Base-by-base conservation (phyloP, 2,797 vertebrate species). In the Myotis daubentonii region DNA sequence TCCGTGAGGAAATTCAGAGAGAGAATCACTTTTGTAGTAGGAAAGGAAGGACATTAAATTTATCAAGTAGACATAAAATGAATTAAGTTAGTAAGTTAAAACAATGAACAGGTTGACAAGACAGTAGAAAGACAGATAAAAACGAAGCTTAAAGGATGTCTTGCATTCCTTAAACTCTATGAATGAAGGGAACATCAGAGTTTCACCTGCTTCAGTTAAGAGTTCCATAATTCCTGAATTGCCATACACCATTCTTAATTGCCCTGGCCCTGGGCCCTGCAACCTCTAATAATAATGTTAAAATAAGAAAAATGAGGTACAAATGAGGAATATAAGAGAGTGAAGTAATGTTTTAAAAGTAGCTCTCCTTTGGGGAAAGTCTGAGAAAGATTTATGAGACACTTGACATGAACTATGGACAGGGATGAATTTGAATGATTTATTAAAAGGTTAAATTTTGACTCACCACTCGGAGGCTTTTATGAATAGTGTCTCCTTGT, bases 21-120 rank as follows among this genome's bases (percentile, higher is more conserved):
- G 3, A 23, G 72, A 88, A 80, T 78, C 0, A 47, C 16, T 81
- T 55, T 57, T 44, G 3, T 44, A 85, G 53, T 41, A 25, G 60
- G 6, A 6, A 76, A 71, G 44, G 53, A 66, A 75, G 8, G 20
- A 1, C 8, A 36, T 70, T 85, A 33, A 44, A 66, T 72, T 84
- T 91, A 84, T 55, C 9, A 70, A 20, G 33, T 53, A 94, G 55
- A 93, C 83, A 53, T 87, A 68, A 41, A 88, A n/a, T 76, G 19
- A 70, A 82, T 51, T 92, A 51, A 51, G 7, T 70, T 28, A 89
- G 4, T 76, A 68, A 78, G 17, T 49, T 72, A 44, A 44, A 65
- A 83, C 70, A 90, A 66, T 76, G 16, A 76, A 65, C 5, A 78
- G n/a, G 8, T 41, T 87, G 19, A 22, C 5, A 83, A 84, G 57